Evolutionary conservation across 2,888 invertebrate genomes (phyloP).

Genomic region (Mantis religiosa): DNA sequence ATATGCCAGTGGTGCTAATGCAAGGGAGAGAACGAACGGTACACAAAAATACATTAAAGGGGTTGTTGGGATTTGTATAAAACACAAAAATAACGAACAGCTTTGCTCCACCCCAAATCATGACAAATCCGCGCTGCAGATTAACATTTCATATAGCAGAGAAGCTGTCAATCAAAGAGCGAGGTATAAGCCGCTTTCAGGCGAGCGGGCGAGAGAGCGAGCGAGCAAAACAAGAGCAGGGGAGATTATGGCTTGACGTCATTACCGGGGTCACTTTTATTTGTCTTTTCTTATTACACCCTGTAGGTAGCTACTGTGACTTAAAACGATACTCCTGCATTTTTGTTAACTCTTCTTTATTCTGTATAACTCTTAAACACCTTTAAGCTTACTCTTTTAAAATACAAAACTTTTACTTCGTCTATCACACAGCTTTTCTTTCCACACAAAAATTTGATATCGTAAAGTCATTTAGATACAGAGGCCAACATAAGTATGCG

Average conservation of each 20-base stretch:
- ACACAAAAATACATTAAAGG: conserved; percentile 15
- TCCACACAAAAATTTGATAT: too few species aligned
- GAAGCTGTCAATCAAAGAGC: conserved; percentile 8
- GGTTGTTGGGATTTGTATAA: conserved; percentile 14
- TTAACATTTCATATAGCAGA: conserved; percentile 5
- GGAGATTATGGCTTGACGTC: not conserved
- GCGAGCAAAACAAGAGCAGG: not conserved
- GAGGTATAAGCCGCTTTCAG: not conserved
- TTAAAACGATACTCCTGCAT: too few species aligned
- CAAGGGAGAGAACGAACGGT: not conserved
- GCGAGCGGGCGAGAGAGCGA: not conserved
- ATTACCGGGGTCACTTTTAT: not conserved
- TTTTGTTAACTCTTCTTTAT: too few species aligned
- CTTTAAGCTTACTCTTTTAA: too few species aligned
- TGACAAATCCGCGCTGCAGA: conserved; percentile 8
- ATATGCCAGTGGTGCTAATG: not conserved
- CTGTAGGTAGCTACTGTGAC: too few species aligned
- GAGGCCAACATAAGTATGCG: too few species aligned
- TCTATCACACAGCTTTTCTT: too few species aligned
- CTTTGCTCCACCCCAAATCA: not conserved
- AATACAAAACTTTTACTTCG: too few species aligned
- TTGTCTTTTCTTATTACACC: too few species aligned
- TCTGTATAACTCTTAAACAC: too few species aligned
- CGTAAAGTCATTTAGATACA: too few species aligned
- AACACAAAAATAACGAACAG: conserved; percentile 17